Conservation (phyloP, 2,888 invertebrate species). For the Crioceris asparagi region DNA sequence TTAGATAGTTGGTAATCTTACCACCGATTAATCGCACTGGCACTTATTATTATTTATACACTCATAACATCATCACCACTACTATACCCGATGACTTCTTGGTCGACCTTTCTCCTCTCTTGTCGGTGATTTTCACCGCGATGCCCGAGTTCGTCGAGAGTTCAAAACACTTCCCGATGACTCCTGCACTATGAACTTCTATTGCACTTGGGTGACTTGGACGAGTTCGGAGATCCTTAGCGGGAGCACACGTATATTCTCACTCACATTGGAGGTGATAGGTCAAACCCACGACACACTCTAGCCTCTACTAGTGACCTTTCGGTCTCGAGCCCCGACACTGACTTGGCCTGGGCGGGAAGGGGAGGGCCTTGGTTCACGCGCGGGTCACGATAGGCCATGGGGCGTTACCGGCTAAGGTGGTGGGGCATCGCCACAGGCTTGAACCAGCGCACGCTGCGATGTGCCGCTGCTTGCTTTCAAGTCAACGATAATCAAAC, state of each 20-base stretch:
- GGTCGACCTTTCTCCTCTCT: too few relatives aligned
- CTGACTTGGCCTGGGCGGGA: constrained; percentile 41
- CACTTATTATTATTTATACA: constrained; percentile 4
- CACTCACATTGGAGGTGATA: constrained; percentile 39
- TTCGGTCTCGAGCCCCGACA: constrained; percentile 40
- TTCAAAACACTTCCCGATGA: constrained; percentile 22
- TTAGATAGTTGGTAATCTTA: too few relatives aligned
- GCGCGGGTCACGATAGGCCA: constrained; percentile 41
- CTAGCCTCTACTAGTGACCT: constrained; percentile 43
- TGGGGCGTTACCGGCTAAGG: constrained; percentile 32
- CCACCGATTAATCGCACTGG: neutral
- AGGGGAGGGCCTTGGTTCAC: constrained; percentile 40
- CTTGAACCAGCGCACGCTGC: neutral
- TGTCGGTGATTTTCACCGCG: too few relatives aligned
- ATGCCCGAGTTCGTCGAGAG: constrained; percentile 24
- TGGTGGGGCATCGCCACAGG: constrained; percentile 20
- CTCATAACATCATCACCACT: constrained; percentile 17
- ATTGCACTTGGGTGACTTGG: constrained; percentile 22
- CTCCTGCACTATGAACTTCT: constrained; percentile 25
- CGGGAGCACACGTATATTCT: constrained; percentile 24
- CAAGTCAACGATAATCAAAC: neutral
- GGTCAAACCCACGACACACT: constrained; percentile 41
- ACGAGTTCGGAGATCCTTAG: constrained; percentile 20
- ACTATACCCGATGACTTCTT: too few relatives aligned
- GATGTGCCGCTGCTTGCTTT: neutral